phyloP scores from a whole-genome alignment of 2,797 vertebrate genomes.

The Podarcis siculus region DNA sequence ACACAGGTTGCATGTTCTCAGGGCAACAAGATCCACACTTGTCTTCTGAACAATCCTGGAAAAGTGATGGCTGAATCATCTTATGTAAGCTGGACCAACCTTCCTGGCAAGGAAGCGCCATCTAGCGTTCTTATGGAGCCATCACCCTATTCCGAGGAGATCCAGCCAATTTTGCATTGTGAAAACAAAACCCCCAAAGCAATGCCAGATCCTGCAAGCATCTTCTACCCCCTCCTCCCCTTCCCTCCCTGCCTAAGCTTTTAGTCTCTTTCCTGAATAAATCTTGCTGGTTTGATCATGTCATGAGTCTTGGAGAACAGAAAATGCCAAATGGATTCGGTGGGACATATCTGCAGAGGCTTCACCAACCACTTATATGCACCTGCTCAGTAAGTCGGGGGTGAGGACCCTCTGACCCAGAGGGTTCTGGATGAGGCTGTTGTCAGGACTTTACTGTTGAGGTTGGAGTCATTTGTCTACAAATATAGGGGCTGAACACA shows the following conservation, averaged over 20 bases:
- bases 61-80: not conserved
- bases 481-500: no score
- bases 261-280: not conserved
- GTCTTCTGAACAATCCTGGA: not conserved
- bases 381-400: no score
- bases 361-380: no score
- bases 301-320: no score
- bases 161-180: constrained; percentile 17
- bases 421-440: no score
- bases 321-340: no score
- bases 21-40: not conserved
- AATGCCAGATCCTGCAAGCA: no score
- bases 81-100: constrained; percentile 39
- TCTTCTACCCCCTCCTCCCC: not conserved
- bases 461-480: no score
- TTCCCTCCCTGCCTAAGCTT: not conserved
- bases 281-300: not conserved
- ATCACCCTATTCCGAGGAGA: not conserved
- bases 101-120: constrained; percentile 75
- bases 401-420: no score
- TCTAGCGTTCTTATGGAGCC: constrained; percentile 67
- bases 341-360: no score
- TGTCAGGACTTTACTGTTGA: no score
- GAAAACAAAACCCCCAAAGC: not conserved
- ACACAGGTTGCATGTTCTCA: no score